Conservation (phyloP, 2,888 invertebrate genomes). For the Coenonympha glycerion region DNA sequence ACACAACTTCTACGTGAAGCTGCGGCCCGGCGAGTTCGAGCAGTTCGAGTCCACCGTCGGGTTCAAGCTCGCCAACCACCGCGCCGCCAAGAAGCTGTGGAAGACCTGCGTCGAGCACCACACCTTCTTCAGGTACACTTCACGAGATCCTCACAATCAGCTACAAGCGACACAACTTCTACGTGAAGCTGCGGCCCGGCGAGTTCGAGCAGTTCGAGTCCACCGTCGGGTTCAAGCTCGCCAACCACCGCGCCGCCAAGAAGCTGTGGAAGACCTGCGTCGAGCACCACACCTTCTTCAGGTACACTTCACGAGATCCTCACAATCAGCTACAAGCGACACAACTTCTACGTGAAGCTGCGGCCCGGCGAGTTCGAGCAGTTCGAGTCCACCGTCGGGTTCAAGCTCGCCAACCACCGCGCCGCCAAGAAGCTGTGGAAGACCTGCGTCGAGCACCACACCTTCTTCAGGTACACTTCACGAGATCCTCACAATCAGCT, state of each 20-base stretch:
- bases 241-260: conserved; percentile 96
- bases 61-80: conserved; percentile 95
- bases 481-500: conserved; percentile 87
- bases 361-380: conserved; percentile 99
- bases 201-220: conserved; percentile 98
- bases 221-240: conserved; percentile 96
- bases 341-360: conserved; percentile 98
- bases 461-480: conserved; percentile 90
- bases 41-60: conserved; percentile 97
- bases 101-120: conserved; percentile 99
- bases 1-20: conserved; percentile 98
- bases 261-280: conserved; percentile 99
- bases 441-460: conserved; percentile 99
- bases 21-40: conserved; percentile 98
- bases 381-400: conserved; percentile 96
- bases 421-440: conserved; percentile 99
- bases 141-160: conserved; percentile 82
- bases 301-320: conserved; percentile 61
- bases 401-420: conserved; percentile 94
- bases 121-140: conserved; percentile 92
- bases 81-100: conserved; percentile 98
- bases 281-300: conserved; percentile 99
- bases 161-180: conserved; percentile 98
- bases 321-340: conserved; percentile 98
- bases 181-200: conserved; percentile 98